phyloP scores from a whole-genome alignment of 2,797 vertebrate genomes.

The Oreochromis mossambicus region DNA sequence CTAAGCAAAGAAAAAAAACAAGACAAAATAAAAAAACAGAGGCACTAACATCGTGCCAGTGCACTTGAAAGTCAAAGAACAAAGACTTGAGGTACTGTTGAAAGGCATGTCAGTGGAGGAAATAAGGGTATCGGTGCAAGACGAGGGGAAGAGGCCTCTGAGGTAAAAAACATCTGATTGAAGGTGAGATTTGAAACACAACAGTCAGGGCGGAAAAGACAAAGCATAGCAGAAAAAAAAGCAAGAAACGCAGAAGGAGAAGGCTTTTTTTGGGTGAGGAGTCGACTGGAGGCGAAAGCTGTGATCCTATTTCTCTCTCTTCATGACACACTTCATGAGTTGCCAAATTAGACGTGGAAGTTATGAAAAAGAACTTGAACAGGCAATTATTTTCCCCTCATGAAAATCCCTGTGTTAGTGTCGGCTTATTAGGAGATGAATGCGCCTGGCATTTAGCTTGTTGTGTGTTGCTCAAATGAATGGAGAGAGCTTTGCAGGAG shows the following conservation, averaged over 20 bases:
- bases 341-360: conserved; percentile 62
- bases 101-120: conserved; percentile 45
- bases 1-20: conserved; percentile 15
- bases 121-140: not conserved
- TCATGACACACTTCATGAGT: conserved; percentile 57
- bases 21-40: not conserved
- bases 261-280: conserved; percentile 36
- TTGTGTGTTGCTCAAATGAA: conserved; percentile 56
- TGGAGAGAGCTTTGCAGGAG: conserved; percentile 2
- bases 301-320: conserved; percentile 36
- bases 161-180: conserved; percentile 48
- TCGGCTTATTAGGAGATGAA: conserved; percentile 59
- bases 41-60: not conserved
- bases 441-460: conserved; percentile 52
- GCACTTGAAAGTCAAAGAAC: conserved; percentile 18
- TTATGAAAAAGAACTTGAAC: conserved; percentile 59
- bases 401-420: conserved; percentile 43
- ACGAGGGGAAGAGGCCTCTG: not conserved
- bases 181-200: conserved; percentile 43
- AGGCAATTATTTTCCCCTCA: conserved; percentile 53
- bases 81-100: conserved; percentile 38
- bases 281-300: conserved; percentile 48
- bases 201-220: conserved; percentile 18
- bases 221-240: conserved; percentile 35
- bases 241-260: conserved; percentile 3